phyloP scores from a whole-genome alignment of 2,797 vertebrate genomes.

The Taeniopygia guttata region DNA sequence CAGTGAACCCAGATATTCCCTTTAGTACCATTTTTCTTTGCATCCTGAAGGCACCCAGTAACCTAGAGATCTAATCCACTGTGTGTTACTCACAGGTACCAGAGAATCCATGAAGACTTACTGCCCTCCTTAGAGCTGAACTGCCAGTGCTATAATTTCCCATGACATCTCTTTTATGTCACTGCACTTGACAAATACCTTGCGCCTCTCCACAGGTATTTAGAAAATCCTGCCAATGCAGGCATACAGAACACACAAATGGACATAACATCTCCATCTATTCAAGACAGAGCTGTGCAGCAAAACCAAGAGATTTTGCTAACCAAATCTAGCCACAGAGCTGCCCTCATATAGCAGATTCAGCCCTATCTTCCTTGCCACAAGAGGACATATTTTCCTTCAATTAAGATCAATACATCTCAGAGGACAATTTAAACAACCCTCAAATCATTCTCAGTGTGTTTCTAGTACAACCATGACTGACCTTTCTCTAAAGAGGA shows the following conservation, averaged over 20 bases:
- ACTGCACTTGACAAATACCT: slow-evolving; percentile 32
- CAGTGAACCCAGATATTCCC: background rate
- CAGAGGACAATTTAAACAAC: slow-evolving; percentile 9
- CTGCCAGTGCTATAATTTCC: slow-evolving; percentile 28
- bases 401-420: background rate
- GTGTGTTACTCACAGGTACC: background rate
- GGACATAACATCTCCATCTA: background rate
- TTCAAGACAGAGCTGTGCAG: background rate
- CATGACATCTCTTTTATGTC: slow-evolving; percentile 38
- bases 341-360: background rate
- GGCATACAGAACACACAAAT: background rate
- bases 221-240: slow-evolving; percentile 19
- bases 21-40: background rate
- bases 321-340: background rate
- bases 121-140: slow-evolving; percentile 22
- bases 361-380: background rate
- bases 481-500: background rate
- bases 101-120: slow-evolving; percentile 34
- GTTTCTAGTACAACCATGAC: background rate
- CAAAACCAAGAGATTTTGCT: background rate
- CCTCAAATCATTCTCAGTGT: background rate
- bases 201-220: slow-evolving; percentile 39
- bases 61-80: slow-evolving; percentile 8
- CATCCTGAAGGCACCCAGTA: background rate
- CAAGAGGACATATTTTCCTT: background rate